Percentiles rank a stretch among this genome's conserved stretches.
Evolutionary conservation across 2,888 invertebrate genomes (phyloP).

Genomic region (Marronus borbonicus): DNA sequence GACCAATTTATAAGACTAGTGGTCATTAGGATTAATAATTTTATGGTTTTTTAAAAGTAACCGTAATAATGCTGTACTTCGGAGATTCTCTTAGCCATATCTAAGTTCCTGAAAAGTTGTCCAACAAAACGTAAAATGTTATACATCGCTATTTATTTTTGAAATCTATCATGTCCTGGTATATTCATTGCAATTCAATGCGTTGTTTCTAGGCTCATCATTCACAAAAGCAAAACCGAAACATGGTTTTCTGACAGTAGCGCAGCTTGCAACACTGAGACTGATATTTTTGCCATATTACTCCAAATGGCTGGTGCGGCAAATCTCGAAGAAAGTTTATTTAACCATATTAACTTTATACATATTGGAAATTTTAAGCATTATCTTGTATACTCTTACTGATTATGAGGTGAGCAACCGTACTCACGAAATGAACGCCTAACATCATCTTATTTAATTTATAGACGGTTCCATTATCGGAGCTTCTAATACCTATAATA

Average conservation of each 20-base stretch:
- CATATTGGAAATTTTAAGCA: slow-evolving; percentile 69
- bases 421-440: not conserved
- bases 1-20: no score
- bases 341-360: slow-evolving; percentile 85
- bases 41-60: no score
- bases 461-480: slow-evolving; percentile 77
- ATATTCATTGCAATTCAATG: no score
- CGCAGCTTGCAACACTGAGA: slow-evolving; percentile 86
- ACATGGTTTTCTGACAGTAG: slow-evolving; percentile 89
- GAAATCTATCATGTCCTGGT: no score
- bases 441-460: slow-evolving; percentile 54
- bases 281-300: slow-evolving; percentile 89
- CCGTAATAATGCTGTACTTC: no score
- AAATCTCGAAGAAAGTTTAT: slow-evolving; percentile 86
- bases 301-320: slow-evolving; percentile 91
- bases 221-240: slow-evolving; percentile 97
- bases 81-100: no score
- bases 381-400: slow-evolving; percentile 67
- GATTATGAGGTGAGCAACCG: slow-evolving; percentile 60
- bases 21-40: no score
- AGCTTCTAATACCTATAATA: slow-evolving; percentile 80
- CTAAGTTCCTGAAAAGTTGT: no score
- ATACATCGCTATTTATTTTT: no score
- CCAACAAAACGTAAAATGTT: no score
- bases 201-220: slow-evolving; percentile 82